Evolutionary conservation across 2,888 invertebrate genomes (phyloP), one percentile per base, ranked within the genome.

Genomic region (Oscheius myriophilus): DNA sequence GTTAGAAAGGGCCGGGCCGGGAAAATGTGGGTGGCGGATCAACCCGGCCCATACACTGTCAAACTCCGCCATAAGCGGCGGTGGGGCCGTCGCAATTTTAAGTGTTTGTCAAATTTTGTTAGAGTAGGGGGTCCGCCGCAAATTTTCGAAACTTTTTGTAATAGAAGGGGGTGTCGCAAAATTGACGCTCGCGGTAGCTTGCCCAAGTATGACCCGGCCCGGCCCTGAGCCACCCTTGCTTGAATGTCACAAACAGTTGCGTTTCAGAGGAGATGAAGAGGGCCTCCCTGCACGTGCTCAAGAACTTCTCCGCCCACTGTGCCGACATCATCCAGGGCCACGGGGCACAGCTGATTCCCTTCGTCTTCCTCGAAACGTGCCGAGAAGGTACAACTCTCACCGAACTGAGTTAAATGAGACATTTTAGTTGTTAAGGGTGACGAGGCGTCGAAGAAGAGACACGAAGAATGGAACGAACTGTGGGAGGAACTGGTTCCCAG

Each of bases 401-500:
- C 33, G 14, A 25, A 14, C n/a, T 6, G 16, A 54, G 11, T 6
- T 26, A 16, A 54, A 18, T 11, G 26, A 1, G 16, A 6, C 2
- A 1, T 71, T 67, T 51, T 45, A 73, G 79, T 78, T 23, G 63
- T 73, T 39, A 80, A 76, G 67, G 80, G 77, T 11, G 81, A 81
- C 59, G 77, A 77, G 33, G 70, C 39, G 0, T 72, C 77, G 1
- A 67, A 75, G 46, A 61, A 69, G 53, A 62, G 67, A 23, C 73
- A 71, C n/a, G 82, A 75, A 6, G 69, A 72, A 7, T 82, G 82
- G 82, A 53, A 33, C 4, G 82, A 80, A 41, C 58, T 82, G 25
- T 82, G 82, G 82, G 61, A 70, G 11, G 82, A 82, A 33, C 53
- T 82, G 11, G 80, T 82, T 4, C 78, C 80, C 26, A 75, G 78